Conservation (phyloP, 2,113 vertebrate species). For the Sisor rabdophorus region DNA sequence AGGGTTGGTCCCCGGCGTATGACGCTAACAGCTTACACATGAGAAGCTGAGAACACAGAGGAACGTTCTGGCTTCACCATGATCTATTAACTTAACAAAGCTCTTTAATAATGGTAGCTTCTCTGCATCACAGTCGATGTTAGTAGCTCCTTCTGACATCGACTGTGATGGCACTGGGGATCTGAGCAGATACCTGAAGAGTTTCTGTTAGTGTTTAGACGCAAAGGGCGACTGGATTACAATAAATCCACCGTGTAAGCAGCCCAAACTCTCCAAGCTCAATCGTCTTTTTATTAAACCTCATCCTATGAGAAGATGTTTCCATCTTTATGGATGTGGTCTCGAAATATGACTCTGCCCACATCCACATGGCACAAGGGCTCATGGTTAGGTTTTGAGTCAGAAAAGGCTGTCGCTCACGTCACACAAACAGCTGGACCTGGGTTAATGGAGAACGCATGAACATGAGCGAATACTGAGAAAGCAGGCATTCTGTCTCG, state of each 20-base stretch:
- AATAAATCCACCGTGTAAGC: not conserved
- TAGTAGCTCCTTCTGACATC: not conserved
- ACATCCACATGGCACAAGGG: not conserved
- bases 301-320: not conserved
- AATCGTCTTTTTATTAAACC: not conserved
- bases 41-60: constrained; percentile 49
- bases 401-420: too few species aligned
- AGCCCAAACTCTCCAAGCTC: not conserved
- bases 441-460: too few species aligned
- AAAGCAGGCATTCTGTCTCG: too few species aligned
- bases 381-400: not conserved
- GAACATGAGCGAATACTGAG: too few species aligned
- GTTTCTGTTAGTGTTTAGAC: not conserved
- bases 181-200: not conserved
- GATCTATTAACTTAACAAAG: constrained; percentile 55
- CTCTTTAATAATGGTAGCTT: constrained; percentile 51
- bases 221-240: not conserved
- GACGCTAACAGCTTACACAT: constrained; percentile 52
- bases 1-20: not conserved
- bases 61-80: constrained; percentile 59
- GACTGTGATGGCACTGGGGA: too few species aligned
- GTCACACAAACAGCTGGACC: too few species aligned
- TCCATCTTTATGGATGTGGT: not conserved
- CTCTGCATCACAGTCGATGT: not conserved
- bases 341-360: not conserved